Percentiles rank a stretch among this genome's conserved stretches.
These are phyloP conservation scores for Mimachlamys varia DNA, from an alignment of 2,888 invertebrate species.

Conservation along the genomic window DNA sequence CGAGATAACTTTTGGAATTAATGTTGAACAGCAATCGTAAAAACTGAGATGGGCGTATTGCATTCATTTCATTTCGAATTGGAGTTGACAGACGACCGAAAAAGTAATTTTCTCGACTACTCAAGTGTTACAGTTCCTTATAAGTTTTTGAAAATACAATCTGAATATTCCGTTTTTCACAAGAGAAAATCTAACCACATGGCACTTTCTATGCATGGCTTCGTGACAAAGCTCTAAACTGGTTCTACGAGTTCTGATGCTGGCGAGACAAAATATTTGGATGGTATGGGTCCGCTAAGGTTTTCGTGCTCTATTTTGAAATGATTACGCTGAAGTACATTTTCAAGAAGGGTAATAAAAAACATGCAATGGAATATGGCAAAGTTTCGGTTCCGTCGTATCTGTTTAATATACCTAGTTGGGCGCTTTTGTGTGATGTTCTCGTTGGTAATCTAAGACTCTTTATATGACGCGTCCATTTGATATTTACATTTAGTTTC, in stretches of 20 bases:
- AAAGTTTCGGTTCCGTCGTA: too few relatives aligned
- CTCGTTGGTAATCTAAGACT: too few relatives aligned
- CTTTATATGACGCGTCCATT: too few relatives aligned
- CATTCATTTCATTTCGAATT: background rate
- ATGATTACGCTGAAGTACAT: too few relatives aligned
- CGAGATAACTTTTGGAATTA: background rate
- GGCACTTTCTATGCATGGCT: background rate
- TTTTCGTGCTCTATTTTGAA: too few relatives aligned
- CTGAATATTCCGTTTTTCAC: background rate
- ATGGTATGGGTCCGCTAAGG: too few relatives aligned
- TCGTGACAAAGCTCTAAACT: background rate
- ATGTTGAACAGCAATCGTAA: background rate
- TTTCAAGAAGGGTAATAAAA: too few relatives aligned
- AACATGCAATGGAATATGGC: too few relatives aligned
- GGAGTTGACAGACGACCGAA: slow-evolving; percentile 16
- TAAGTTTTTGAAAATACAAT: slow-evolving; percentile 19
- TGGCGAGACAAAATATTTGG: too few relatives aligned
- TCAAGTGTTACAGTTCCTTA: background rate
- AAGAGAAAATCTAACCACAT: background rate
- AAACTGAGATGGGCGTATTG: background rate
- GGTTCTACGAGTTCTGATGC: background rate
- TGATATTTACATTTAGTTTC: too few relatives aligned
- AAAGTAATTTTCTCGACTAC: slow-evolving; percentile 19
- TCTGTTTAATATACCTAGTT: too few relatives aligned
- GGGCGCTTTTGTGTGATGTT: too few relatives aligned